Base-by-base conservation (phyloP, 2,797 vertebrate species). In the Sebastiscus tertius region DNA sequence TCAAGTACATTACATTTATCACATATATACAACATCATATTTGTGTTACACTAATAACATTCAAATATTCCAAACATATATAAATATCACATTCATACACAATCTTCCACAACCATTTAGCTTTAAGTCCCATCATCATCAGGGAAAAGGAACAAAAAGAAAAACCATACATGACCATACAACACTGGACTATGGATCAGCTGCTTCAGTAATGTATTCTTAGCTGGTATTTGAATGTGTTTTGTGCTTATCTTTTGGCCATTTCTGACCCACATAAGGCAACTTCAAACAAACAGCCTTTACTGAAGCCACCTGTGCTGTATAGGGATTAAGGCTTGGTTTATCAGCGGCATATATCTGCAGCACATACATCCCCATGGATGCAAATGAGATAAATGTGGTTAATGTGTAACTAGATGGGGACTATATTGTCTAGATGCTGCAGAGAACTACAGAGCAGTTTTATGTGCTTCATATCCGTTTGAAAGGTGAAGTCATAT, bases 351-450 rank as follows among this genome's bases (percentile, higher is more conserved):
- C 66, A 1, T 16, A 13, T 60, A 79, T 72, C 81, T 88, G 39
- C 66, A 14, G 22, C 75, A 58, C 61, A 77, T 56, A 78, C 65
- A 74, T 72, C 60, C 60, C 52, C 60, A 64, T 6, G 64, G 75
- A 87, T 88, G 81, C 61, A 46, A 24, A 8, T 20, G 52, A 87
- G 72, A 87, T 87, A 82, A 80, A 80, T 59, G 70, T 64, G 78
- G 89, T 93, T 91, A 88, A 93, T 91, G 60, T 90, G 82, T 91
- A 1, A 89, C 89, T 75, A 64, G n/a, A 61, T 56, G 26, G 9
- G 34, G 71, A 29, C 80, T 39, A 14, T 39, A 39, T 39, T 39
- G 36, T 39, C 13, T 14, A 39, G 36, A 39, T 39, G 36, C 36
- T 39, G 5, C 36, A 39, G 5, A 39, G 13, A 39, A 39, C 13